Conservation (phyloP, 2,797 vertebrate species). For the Hirundo rustica region DNA sequence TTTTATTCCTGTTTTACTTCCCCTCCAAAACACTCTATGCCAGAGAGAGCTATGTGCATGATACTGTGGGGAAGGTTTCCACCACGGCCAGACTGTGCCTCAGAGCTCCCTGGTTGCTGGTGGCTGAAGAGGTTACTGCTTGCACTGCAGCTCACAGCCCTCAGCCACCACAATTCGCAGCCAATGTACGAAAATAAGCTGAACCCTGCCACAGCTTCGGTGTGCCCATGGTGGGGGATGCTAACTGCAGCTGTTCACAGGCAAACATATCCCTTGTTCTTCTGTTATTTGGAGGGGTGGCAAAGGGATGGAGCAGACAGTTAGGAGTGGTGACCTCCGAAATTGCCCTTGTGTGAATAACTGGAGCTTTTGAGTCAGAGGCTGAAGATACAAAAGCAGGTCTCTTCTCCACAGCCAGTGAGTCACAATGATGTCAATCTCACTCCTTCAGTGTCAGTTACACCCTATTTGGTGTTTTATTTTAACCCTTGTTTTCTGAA, state of each 20-base stretch:
- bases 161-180: not conserved
- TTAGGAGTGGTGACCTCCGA: constrained; percentile 26
- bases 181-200: not conserved
- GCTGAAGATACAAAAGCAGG: not conserved
- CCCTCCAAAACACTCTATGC: not conserved
- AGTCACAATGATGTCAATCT: not conserved
- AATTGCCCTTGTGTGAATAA: not conserved
- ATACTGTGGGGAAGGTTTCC: not conserved
- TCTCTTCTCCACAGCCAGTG: not conserved
- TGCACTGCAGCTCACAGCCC: not conserved
- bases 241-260: not conserved
- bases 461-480: not conserved
- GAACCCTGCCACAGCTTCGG: not conserved
- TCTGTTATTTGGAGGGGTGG: not conserved
- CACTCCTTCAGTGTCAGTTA: not conserved
- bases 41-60: not conserved
- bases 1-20: not conserved
- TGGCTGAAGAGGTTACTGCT: not conserved
- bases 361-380: constrained; percentile 31
- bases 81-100: not conserved
- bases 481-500: not conserved
- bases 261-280: not conserved
- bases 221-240: accelerated
- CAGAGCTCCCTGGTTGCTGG: not conserved
- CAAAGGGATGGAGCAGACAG: not conserved